Evolutionary conservation across 2,113 vertebrate genomes (phyloP), one percentile per base, ranked within the genome.

Genomic region (Casuarius casuarius): DNA sequence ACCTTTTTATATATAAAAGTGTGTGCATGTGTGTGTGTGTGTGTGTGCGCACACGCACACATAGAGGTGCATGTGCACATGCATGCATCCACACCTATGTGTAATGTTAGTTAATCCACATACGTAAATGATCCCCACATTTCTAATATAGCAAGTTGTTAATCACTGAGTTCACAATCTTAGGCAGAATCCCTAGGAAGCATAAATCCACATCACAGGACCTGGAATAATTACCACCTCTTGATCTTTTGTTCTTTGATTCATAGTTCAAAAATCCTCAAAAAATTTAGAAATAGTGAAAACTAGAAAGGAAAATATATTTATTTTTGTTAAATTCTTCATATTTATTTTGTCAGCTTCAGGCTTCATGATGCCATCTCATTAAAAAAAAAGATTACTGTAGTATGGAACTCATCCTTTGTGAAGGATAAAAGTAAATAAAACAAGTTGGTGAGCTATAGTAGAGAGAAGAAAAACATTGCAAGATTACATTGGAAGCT

Each of bases 1-100:
- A 51, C 10, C 4, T 84, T 72, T 58, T 67, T 7, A 59, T 13
- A 25, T 26, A 23, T 29, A 75, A 17, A 42, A 84, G 6, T 29
- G 12, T 48, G 46, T 62, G 17, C 13, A 44, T 18, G 5, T 35
- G 9, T 23, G 23, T 5, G 1, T 52, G 12, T 52, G 6, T 19
- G 23, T 70, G 16, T 21, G 26, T 21, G 7, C 11, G 56, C 10
- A 22, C 33, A 8, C 38, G 29, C 38, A 8, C 38, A 33, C 38
- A 68, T 19, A 68, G 23, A 82, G 7, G 21, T 42, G 12, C 65
- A 19, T 0, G 1, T 44, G 40, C 49, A 72, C 35, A 28, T 21
- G 18, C 5, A 18, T 8, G 5, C n/a, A 22, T 54, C 3, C 0
- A 0, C 54, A 18, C 38, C n/a, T 52, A 0, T n/a, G 7, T 54